Conservation (phyloP, 2,113 vertebrate species). For the Plecotus auritus region DNA sequence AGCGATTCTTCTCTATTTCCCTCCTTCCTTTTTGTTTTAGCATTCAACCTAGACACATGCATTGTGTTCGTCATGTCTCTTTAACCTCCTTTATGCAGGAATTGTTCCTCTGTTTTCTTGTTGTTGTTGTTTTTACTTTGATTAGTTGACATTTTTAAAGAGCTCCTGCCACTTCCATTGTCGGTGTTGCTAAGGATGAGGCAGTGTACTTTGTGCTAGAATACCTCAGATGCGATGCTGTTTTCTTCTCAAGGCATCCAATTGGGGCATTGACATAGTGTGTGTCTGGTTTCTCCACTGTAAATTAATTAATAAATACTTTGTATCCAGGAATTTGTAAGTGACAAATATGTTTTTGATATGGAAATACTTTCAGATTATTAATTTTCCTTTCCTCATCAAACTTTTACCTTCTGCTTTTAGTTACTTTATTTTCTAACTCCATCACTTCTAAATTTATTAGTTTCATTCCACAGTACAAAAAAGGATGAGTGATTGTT, state of each 20-base stretch:
- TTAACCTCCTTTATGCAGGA: conserved; percentile 4
- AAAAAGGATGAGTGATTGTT: background rate
- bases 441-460: background rate
- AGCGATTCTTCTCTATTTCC: background rate
- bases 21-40: background rate
- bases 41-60: background rate
- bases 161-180: background rate
- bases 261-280: background rate
- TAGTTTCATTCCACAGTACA: background rate
- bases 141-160: background rate
- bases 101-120: background rate
- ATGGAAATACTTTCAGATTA: background rate
- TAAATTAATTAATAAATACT: conserved; percentile 6
- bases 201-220: background rate
- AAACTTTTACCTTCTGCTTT: background rate
- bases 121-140: background rate
- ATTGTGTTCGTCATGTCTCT: background rate
- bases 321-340: background rate
- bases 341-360: background rate
- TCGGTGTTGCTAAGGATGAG: background rate
- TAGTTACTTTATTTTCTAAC: background rate
- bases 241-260: background rate
- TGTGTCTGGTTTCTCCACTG: background rate
- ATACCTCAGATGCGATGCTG: background rate
- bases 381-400: background rate